Conservation (phyloP, 2,113 vertebrate genomes). For the Ailuropoda melanoleuca region DNA sequence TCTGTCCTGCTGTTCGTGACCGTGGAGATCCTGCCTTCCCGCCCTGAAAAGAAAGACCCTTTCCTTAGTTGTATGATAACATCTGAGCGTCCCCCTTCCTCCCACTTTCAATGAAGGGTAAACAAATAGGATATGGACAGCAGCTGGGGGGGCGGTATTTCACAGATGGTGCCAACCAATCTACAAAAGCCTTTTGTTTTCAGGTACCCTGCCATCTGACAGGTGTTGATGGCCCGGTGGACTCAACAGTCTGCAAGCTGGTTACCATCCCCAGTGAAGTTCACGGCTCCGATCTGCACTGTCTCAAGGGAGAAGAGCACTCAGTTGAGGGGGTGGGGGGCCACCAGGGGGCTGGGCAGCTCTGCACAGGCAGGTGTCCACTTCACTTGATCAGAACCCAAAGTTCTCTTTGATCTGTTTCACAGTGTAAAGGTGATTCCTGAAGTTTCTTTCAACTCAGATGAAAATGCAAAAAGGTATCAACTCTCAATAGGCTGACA, state of each 20-base stretch:
- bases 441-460: neutral
- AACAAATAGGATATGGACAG: neutral
- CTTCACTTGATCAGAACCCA: neutral
- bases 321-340: neutral
- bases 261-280: neutral
- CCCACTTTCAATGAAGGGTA: neutral
- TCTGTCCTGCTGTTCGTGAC: neutral
- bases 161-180: slow-evolving; percentile 30
- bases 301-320: neutral
- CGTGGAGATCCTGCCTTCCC: neutral
- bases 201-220: neutral
- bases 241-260: neutral
- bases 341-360: fast-evolving
- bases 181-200: slow-evolving; percentile 69
- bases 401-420: neutral
- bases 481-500: neutral
- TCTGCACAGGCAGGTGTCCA: neutral
- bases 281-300: fast-evolving
- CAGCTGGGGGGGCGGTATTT: neutral
- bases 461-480: neutral
- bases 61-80: neutral
- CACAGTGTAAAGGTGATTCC: fast-evolving
- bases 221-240: neutral
- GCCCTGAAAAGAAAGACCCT: neutral
- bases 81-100: neutral